Evolutionary conservation across 2,888 invertebrate species (phyloP), one percentile per base, ranked within the genome.

Genomic region (Hydrotaea diabolus): DNA sequence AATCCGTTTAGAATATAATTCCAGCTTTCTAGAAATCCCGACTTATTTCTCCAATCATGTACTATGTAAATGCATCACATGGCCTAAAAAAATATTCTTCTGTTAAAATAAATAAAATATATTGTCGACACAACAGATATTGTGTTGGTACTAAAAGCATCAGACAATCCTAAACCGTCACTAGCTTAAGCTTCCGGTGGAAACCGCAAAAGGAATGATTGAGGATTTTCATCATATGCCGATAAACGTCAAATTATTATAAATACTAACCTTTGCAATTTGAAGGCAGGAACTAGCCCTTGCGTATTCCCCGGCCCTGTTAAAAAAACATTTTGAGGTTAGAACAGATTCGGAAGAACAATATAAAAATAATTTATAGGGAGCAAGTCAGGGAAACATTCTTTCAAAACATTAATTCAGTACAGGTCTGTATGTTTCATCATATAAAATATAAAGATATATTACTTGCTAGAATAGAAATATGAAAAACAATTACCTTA

Each of bases 151-250:
- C 5, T 43, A 46, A n/a, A 31, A 13, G 23, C 8, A 86, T 89
- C 89, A 89, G 89, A 94, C 94, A 93, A 93, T 93, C 94, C 87
- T 92, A 88, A 93, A 93, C 93, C 91, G 88, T 89, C 89, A 89
- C 86, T 88, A 89, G 89, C 85, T 73, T 2, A 85, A 86, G 46
- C 93, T 94, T 94, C 94, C 93, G 94, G 95, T 93, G 94, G 94
- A 94, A 95, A 95, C 95, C 95, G 94, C 94, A 94, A 95, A 95
- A 95, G 94, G 88, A 87, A 88, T 93, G 93, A 93, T 86, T 93
- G 85, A 88, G 86, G 75, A 73, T 53, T 77, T 59, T 89, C 89
- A 89, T 89, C 89, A 89, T 86, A 81, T 85, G 11, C n/a, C n/a
- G 64, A 78, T 5, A 26, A 31, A 31, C 7, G 31, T 31, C 39